A percentile compares a stretch with the other conserved stretches of the same genome.
Conservation (phyloP, 1,140 invertebrate genomes). For the Stegodyphus dumicola region DNA sequence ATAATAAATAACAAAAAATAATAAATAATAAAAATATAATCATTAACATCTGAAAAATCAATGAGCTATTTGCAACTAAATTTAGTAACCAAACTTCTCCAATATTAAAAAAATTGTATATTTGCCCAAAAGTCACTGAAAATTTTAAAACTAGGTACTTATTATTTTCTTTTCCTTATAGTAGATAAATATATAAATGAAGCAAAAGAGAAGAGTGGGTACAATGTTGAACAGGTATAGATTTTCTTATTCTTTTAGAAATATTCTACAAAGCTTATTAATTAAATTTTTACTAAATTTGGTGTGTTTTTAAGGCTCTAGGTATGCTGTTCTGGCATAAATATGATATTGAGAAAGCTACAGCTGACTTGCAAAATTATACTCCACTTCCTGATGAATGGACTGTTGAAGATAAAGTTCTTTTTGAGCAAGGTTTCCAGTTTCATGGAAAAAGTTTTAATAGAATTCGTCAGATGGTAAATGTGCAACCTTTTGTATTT, state of each 20-base stretch:
- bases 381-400: constrained; percentile 98
- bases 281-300: neutral
- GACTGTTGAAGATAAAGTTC: constrained; percentile 97
- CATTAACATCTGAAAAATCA: no score
- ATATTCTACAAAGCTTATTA: neutral
- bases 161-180: constrained; percentile 66
- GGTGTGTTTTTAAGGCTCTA: constrained; percentile 74
- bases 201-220: constrained; percentile 98
- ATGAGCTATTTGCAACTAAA: no score
- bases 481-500: constrained; percentile 30
- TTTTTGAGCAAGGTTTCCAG: constrained; percentile 98
- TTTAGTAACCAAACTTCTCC: no score
- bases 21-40: no score
- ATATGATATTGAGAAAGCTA: constrained; percentile 92
- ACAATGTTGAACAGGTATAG: constrained; percentile 89
- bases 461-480: constrained; percentile 96
- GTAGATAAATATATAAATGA: constrained; percentile 95
- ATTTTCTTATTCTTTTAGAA: neutral
- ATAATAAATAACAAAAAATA: no score
- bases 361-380: constrained; percentile 94
- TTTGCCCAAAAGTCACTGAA: no score
- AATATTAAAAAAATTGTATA: no score
- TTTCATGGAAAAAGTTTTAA: constrained; percentile 99
- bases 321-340: constrained; percentile 99
- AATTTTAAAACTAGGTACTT: neutral